Evolutionary conservation across 2,797 vertebrate genomes (phyloP), one percentile per base, ranked within the genome.

Genomic region (Onychomys leucogaster): DNA sequence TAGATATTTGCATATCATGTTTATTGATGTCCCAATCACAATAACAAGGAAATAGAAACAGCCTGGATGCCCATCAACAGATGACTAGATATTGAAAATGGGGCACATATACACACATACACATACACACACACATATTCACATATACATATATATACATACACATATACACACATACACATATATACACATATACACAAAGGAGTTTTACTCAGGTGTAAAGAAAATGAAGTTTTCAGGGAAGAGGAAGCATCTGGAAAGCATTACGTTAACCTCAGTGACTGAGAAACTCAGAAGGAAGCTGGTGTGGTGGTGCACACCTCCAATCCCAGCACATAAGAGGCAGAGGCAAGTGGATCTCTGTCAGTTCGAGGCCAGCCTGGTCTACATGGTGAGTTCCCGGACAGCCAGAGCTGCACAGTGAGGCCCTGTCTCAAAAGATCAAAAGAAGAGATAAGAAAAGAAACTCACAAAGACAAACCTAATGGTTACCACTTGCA

Each of bases 401-500:
- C 2, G 19, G 73, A 43, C 41, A 75, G 37, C 21, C 69, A 71
- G 69, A 71, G n/a, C n/a, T 71, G 37, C 16, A 37, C 21, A 71
- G n/a, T 37, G 69, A 71, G 69, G 21, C 13, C n/a, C 34, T 71
- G 67, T 71, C n/a, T 71, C n/a, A 21, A 10, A 37, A 71, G 3
- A 69, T 1, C 67, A 69, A 69, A 75, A 37, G 69, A 41, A 73
- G n/a, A 73, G 8, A 41, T 43, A 43, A 43, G 21, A 23, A 75
- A 27, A 43, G 5, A 43, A 43, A 43, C 73, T 14, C 73, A 75
- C 37, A 75, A 23, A 75, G 37, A 41, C 19, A 41, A 95, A 94
- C 37, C 59, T 83, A 67, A 81, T 76, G 82, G 67, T 80, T 86
- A 80, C 46, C 65, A 91, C 77, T 89, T 92, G 89, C 19, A 34